Evolutionary conservation across 2,888 invertebrate species (phyloP).

Genomic region (Cataglyphis livida): DNA sequence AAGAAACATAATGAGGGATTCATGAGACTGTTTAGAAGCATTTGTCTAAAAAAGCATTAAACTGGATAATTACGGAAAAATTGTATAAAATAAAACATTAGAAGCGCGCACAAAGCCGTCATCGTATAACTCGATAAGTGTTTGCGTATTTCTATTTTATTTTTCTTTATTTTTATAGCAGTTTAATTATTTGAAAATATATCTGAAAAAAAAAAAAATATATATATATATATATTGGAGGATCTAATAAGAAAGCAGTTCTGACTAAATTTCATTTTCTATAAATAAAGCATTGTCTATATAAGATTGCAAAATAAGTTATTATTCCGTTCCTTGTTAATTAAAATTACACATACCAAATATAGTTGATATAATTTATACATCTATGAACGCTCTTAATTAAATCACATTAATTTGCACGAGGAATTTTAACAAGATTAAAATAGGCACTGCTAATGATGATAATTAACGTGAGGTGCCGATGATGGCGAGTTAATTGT

Average conservation of each 20-base stretch:
- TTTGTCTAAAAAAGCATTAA: background rate
- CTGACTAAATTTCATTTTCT: slow-evolving; percentile 14
- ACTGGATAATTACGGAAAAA: slow-evolving; percentile 8
- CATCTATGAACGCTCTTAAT: background rate
- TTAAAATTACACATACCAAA: background rate
- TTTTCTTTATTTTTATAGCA: background rate
- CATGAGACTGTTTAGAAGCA: slow-evolving; percentile 28
- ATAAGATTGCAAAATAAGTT: slow-evolving; percentile 1
- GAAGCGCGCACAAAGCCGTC: background rate
- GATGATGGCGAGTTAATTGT: slow-evolving; percentile 47
- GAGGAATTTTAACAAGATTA: slow-evolving; percentile 9
- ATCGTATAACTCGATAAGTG: background rate
- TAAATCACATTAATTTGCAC: background rate
- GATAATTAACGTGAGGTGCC: slow-evolving; percentile 54
- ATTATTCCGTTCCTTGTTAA: background rate
- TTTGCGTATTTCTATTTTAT: background rate
- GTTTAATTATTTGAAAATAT: slow-evolving; percentile 14
- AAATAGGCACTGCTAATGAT: slow-evolving; percentile 19
- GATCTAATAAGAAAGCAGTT: background rate
- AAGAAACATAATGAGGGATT: slow-evolving; percentile 55
- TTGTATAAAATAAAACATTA: background rate
- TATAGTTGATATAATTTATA: slow-evolving; percentile 18
- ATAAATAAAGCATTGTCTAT: slow-evolving; percentile 5
- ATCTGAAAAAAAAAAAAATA: background rate
- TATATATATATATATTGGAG: background rate